phyloP scores from a whole-genome alignment of 2,888 invertebrate species.

The Pediacus dermestoides region DNA sequence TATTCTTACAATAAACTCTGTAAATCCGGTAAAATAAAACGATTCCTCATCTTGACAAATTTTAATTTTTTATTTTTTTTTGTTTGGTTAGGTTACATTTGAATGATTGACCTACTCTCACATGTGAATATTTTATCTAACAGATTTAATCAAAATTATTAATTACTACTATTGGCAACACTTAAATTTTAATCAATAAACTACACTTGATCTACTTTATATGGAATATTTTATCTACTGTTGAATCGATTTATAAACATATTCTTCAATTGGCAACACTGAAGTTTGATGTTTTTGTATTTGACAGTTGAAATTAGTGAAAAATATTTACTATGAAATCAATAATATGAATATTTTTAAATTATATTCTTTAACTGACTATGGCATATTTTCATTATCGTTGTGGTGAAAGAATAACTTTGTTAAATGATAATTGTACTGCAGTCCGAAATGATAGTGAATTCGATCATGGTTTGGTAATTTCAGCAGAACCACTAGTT shows the following conservation, averaged over 20 bases:
- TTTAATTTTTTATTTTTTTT: too few relatives aligned
- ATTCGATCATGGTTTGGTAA: conserved; percentile 84
- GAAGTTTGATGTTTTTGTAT: conserved; percentile 9
- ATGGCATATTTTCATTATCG: conserved; percentile 70
- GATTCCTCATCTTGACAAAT: conserved; percentile 38
- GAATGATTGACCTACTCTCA: too few relatives aligned
- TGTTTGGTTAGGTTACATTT: too few relatives aligned
- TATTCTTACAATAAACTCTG: conserved; percentile 30
- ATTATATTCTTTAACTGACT: conserved; percentile 18
- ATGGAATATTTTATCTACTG: too few relatives aligned
- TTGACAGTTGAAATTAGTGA: conserved; percentile 10
- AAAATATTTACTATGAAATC: conserved; percentile 8
- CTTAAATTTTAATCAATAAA: too few relatives aligned
- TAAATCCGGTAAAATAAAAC: conserved; percentile 36
- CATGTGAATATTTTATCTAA: too few relatives aligned
- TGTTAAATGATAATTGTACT: conserved; percentile 79
- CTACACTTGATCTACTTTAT: too few relatives aligned
- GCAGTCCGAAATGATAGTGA: conserved; percentile 76
- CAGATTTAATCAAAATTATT: too few relatives aligned
- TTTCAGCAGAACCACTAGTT: conserved; percentile 73
- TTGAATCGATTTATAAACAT: too few relatives aligned
- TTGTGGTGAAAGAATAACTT: conserved; percentile 80
- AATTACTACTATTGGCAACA: too few relatives aligned
- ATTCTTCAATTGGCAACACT: conserved; percentile 13
- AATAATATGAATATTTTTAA: conserved; percentile 10